These are phyloP conservation scores for Tiliacea citrago DNA, from an alignment of 2,888 invertebrate genomes.

Conservation along the genomic window DNA sequence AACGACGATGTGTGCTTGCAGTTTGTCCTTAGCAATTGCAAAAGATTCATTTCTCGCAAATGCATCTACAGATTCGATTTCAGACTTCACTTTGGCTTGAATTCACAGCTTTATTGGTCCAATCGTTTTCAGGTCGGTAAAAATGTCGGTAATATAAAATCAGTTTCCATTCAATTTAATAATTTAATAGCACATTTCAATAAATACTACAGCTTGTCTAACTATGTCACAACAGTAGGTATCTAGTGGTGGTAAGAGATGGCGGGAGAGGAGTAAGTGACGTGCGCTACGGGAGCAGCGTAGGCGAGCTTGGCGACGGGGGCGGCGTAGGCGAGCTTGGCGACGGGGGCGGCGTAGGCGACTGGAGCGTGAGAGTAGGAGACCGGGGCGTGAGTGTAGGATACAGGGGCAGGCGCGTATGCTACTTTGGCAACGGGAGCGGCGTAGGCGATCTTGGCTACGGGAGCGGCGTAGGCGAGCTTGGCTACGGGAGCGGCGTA, in stretches of 20 bases:
- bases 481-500: conserved; percentile 64
- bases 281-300: conserved; percentile 76
- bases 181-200: conserved; percentile 67
- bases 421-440: conserved; percentile 60
- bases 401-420: conserved; percentile 68
- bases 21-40: conserved; percentile 19
- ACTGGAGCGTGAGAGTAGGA: conserved; percentile 76
- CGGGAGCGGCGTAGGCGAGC: conserved; percentile 60
- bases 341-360: conserved; percentile 60
- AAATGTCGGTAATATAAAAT: conserved; percentile 24
- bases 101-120: background rate
- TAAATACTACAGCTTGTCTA: conserved; percentile 71
- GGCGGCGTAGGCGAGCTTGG: conserved; percentile 59
- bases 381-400: conserved; percentile 74
- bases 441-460: conserved; percentile 57
- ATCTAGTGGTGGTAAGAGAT: conserved; percentile 85
- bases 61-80: background rate
- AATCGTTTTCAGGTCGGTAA: conserved; percentile 1
- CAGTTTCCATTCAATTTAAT: conserved; percentile 13
- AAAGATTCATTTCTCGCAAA: conserved; percentile 4
- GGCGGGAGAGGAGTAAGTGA: conserved; percentile 81
- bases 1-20: conserved; percentile 12
- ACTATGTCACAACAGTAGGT: conserved; percentile 20
- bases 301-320: conserved; percentile 65
- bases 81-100: background rate